A percentile compares a stretch with the other conserved stretches of the same genome.
phyloP scores from a whole-genome alignment of 2,797 vertebrate species.

The Hafferia zeledoni region DNA sequence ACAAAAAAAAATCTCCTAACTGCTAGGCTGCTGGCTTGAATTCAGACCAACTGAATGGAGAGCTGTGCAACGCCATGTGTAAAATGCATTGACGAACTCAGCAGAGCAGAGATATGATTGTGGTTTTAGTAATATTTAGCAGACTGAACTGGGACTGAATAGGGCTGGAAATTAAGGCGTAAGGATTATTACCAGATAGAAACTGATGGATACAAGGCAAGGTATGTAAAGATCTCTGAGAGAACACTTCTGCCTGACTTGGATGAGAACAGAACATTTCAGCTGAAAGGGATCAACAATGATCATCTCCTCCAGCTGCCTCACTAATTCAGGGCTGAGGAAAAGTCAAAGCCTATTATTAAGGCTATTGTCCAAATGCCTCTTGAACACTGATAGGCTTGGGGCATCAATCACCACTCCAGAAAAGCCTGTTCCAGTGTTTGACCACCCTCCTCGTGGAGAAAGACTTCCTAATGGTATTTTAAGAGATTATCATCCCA shows the following conservation, averaged over 20 bases:
- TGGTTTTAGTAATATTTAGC: not conserved
- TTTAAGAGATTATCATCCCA: not conserved
- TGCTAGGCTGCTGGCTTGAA: not conserved
- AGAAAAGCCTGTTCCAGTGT: not conserved
- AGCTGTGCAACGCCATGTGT: not conserved
- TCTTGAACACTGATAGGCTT: not conserved
- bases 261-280: not conserved
- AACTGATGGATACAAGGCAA: not conserved
- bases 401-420: not conserved
- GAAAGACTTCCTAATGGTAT: not conserved
- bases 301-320: not conserved
- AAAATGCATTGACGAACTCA: not conserved
- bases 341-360: not conserved
- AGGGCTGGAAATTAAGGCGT: not conserved
- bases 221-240: not conserved
- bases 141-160: not conserved
- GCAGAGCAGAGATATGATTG: not conserved
- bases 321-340: not conserved
- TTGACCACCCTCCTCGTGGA: not conserved
- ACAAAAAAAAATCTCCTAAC: not conserved
- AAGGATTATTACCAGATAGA: not conserved
- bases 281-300: rapidly evolving
- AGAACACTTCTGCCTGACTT: not conserved
- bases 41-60: not conserved
- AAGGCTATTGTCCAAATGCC: not conserved